Conservation (phyloP, 2,888 invertebrate species). For the Celastrina argiolus region DNA sequence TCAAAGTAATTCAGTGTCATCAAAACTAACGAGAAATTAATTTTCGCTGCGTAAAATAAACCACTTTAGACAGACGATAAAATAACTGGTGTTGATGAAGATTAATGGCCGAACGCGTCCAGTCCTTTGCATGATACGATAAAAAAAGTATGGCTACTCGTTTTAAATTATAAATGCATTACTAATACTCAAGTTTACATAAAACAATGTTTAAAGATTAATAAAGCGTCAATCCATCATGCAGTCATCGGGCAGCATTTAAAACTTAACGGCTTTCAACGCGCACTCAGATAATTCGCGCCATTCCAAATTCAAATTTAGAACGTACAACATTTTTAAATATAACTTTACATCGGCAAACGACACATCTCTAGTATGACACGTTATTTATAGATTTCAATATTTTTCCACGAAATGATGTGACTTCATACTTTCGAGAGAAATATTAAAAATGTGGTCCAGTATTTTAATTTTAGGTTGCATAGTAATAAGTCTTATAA, state of each 20-base stretch:
- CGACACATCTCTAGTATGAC: slow-evolving; percentile 16
- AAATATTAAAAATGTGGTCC: background rate
- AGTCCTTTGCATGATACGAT: background rate
- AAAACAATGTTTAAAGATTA: slow-evolving; percentile 2
- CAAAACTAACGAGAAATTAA: slow-evolving; percentile 8
- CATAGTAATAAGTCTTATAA: background rate
- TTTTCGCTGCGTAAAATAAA: slow-evolving; percentile 3
- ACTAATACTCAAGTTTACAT: background rate
- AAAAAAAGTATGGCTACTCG: background rate
- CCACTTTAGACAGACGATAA: slow-evolving; percentile 1
- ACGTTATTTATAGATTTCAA: slow-evolving; percentile 13
- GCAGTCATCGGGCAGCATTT: background rate
- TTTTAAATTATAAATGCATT: background rate
- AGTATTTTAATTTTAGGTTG: background rate
- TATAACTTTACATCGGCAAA: slow-evolving; percentile 2
- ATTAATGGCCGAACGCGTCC: slow-evolving; percentile 6
- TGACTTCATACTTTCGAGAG: background rate
- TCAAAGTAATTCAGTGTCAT: background rate
- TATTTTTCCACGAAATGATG: background rate
- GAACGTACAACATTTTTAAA: slow-evolving; percentile 6
- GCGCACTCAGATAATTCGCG: background rate
- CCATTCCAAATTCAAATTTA: slow-evolving; percentile 8
- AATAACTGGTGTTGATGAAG: slow-evolving; percentile 7
- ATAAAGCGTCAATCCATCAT: slow-evolving; percentile 1
- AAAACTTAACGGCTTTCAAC: slow-evolving; percentile 16